Evolutionary conservation across 92 coral and sea anemone genomes (phyloP), one percentile per base, ranked within the genome.

Genomic region (Porites evermanni): DNA sequence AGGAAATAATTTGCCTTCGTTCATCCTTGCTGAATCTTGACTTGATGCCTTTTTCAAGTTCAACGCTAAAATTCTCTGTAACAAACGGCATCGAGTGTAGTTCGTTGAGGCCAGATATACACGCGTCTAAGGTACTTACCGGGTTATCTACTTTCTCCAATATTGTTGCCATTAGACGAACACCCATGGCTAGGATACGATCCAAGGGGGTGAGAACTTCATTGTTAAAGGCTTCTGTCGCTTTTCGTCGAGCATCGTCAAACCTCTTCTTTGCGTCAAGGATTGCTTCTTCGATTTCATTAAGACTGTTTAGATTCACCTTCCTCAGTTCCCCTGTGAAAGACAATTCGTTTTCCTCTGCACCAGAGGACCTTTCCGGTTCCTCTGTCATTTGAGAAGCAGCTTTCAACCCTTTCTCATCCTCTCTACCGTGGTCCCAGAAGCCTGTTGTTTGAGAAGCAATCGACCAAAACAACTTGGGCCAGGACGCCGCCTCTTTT

Each of bases 211-310:
- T n/a, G 6, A 74, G 78, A 53, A 10, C n/a, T 74, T 74, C 44
- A 52, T 74, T 74, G 64, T 52, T 74, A 29, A 74, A 74, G 64
- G 78, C 78, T 19, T n/a, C 17, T 53, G 64, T 74, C 6, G 78
- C 63, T 20, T 74, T 20, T 1, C 24, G 18, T 16, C 78, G 78
- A 18, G 78, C 78, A 0, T 74, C 78, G 1, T 53, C 38, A 18
- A 74, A 74, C 18, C 78, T 51, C n/a, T 74, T 74, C 8, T 19
- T 74, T 53, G 78, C 78, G 17, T 74, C 64, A 6, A 6, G 2
- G 63, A 74, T 61, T 13, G 63, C 32, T 20, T 53, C 64, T 29
- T n/a, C 7, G 12, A 7, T 9, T 8, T 69, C 73, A 6, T 12
- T 1, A 8, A 69, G 53, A 29, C 7, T 12, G 73, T 9, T 14